Base-by-base conservation (phyloP, 2,888 invertebrate genomes). In the Sminthurinus aureus region DNA sequence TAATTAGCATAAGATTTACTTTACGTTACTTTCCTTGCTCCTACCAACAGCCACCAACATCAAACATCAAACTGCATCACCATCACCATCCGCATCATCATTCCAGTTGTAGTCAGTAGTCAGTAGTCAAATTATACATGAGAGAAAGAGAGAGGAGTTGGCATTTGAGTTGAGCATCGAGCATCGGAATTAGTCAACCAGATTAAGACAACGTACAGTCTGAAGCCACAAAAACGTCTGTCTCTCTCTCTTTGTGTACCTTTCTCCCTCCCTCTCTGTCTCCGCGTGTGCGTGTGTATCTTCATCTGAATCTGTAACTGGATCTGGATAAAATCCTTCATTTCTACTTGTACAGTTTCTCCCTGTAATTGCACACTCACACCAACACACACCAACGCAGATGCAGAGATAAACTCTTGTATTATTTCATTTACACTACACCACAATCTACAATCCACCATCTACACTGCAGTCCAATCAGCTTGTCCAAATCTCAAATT, bases 1-100 rank as follows among this genome's bases (percentile, higher is more conserved):
- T 88, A 87, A 88, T 88, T 88, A 88, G 88, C 88, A 88, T 88
- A 88, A 87, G 88, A 88, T 86, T 87, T 88, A 88, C 88, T 87
- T 86, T 84, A 78, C 86, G 87, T 38, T 88, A 88, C 88, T 87
- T 86, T 84, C 76, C 86, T 87, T 38, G 86, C 87, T 87, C 87
- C 84, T 87, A 86, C 86, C 86, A 87, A 82, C 79, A 82, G 77
- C 78, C 9, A 22, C 71, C 73, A 66, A 18, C 64, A 38, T 22
- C 71, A 18, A 11, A n/a, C n/a, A 38, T 1, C 38, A 38, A 38
- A 38, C 38, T 38, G 38, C 38, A 38, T 26, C 50, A 82, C 69
- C 67, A n/a, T 38, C 64, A 58, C 66, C 26, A 26, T 50, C 18
- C 13, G 20, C 64, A 38, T 67, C 50, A 11, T 50, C 71, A 20